Base-by-base conservation (phyloP, 2,797 vertebrate genomes). In the Emys orbicularis region DNA sequence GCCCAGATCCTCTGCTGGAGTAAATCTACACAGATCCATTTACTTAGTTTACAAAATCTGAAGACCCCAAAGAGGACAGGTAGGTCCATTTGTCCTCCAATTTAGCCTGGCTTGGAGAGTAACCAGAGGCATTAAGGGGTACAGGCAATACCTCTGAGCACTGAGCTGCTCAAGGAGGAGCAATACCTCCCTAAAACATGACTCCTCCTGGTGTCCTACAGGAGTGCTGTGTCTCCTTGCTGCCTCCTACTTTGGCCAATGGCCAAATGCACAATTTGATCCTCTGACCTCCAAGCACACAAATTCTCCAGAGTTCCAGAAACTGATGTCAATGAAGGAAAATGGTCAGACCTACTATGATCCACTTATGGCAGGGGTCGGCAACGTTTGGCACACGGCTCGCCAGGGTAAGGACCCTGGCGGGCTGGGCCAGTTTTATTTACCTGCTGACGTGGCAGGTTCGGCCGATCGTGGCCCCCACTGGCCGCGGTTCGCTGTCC, bases 241-340 rank as follows among this genome's bases (percentile, higher is more conserved):
- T 68, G 19, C n/a, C 19, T 72, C n/a, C 19, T 37, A 23, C n/a
- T 41, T 41, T 37, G n/a, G n/a, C n/a, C 16, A 37, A 41, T 72
- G n/a, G 65, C 19, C 4, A 5, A 11, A 72, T 23, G 9, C 10
- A 72, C 19, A 72, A 19, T 8, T 72, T 72, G n/a, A 72, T 37
- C n/a, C 9, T 41, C 10, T 41, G 65, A 41, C 65, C n/a, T 37
- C 19, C 9, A 23, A 72, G 65, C 19, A 72, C n/a, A 68, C 18
- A 93, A 34, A n/a, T 96, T 34, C 80, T 88, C 65, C 84, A 83
- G 86, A 79, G 83, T 87, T 90, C 95, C 92, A 88, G 90, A 92
- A 95, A 85, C 94, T 94, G 94, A 94, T 87, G 92, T 87, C n/a
- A 86, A 90, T 29, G n/a, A 92, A 89, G 87, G 27, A 50, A 83